Percentiles rank a stretch among this genome's conserved stretches.
phyloP scores from a whole-genome alignment of 2,797 vertebrate genomes.

The Streptopelia turtur region DNA sequence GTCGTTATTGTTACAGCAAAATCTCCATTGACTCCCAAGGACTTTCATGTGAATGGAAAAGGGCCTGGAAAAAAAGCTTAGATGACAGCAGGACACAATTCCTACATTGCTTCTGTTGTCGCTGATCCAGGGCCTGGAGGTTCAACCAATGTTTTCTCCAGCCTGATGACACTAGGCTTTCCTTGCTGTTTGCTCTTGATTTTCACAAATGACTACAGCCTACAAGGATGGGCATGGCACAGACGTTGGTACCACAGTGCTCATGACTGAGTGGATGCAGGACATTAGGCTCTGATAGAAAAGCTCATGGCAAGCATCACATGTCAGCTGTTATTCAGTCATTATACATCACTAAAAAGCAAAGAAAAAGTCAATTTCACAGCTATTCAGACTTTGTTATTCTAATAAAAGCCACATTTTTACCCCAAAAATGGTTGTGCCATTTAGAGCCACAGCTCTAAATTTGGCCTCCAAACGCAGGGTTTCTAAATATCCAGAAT shows the following conservation, averaged over 20 bases:
- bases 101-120: rapidly evolving
- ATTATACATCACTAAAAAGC: background rate
- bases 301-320: background rate
- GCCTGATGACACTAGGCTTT: background rate
- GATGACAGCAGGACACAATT: background rate
- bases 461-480: background rate
- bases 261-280: background rate
- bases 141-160: background rate
- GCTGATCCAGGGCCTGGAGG: background rate
- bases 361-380: background rate
- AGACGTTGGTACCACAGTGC: background rate
- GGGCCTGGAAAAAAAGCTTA: background rate
- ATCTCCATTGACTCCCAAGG: background rate
- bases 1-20: background rate
- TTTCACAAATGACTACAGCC: background rate
- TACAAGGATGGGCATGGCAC: background rate
- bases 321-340: background rate
- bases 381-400: background rate
- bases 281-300: background rate
- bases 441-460: background rate
- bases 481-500: background rate
- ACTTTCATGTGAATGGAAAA: background rate
- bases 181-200: background rate
- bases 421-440: background rate
- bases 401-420: background rate